These are phyloP conservation scores for Dendronephthya gigantea DNA, from an alignment of 64 coral and sea anemone species.

Conservation along the genomic window DNA sequence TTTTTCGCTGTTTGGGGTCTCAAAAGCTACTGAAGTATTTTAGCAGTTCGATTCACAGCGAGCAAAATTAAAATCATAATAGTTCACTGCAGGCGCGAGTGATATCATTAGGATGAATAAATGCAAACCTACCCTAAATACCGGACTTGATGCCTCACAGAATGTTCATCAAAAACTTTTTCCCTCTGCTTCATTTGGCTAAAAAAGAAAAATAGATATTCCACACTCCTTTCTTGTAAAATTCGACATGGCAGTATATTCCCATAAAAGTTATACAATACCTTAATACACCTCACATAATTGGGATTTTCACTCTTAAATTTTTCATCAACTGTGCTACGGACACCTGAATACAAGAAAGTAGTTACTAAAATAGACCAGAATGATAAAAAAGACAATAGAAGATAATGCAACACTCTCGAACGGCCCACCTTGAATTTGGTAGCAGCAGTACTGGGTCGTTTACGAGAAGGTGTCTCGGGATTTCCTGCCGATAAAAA, in stretches of 20 bases:
- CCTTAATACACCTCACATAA: conserved; percentile 98
- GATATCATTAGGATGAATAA: neutral
- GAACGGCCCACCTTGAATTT: conserved; percentile 89
- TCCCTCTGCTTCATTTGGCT: conserved; percentile 87
- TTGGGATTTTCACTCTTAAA: conserved; percentile 78
- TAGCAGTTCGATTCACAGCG: neutral
- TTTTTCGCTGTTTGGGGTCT: neutral
- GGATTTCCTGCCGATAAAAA: conserved; percentile 47
- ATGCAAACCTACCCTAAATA: conserved; percentile 75
- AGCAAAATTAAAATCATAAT: too few relatives aligned
- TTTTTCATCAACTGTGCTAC: conserved; percentile 89
- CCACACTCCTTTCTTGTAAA: neutral
- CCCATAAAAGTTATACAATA: neutral
- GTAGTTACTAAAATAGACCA: neutral
- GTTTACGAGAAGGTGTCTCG: conserved; percentile 52
- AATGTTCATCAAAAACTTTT: conserved; percentile 77
- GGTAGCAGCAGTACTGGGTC: conserved; percentile 65
- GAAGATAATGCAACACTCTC: too few relatives aligned
- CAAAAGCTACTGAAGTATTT: neutral
- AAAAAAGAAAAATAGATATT: neutral
- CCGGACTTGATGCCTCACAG: conserved; percentile 81
- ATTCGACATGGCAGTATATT: neutral
- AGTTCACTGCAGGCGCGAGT: neutral
- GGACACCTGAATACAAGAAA: conserved; percentile 42
- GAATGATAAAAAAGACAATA: too few relatives aligned